Base-by-base conservation (phyloP, 1,140 invertebrate genomes). In the Pissodes strobi region DNA sequence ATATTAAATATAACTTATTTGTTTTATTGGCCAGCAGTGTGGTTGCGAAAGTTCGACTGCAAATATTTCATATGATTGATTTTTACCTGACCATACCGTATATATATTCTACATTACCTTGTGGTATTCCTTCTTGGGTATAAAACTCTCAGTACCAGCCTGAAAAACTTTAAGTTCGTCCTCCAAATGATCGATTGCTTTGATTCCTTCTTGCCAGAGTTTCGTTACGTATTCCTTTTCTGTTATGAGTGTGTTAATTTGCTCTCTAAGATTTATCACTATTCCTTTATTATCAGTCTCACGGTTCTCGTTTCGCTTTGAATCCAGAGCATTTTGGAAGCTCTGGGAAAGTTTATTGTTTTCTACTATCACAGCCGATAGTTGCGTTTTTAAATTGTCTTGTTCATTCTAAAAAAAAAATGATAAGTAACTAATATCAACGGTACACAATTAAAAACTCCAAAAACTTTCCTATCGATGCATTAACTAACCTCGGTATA, bases 161-260 rank as follows among this genome's bases (percentile, higher is more conserved):
- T 70, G 69, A 58, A 65, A 75, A 9, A 72, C 10, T 64, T 69
- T 71, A 2, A 76, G 46, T 59, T 77, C 69, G n/a, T 69, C 69
- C 64, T 77, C 76, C 17, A 77, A 60, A 39, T 63, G 55, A 43
- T 77, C 74, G 30, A 77, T 70, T 3, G 69, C 69, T 65, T 64
- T 65, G 17, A 71, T 48, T 9, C 69, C 62, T 45, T 71, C 71
- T 49, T 71, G 71, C 76, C 76, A 77, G 60, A 76, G 68, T 61
- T 74, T 70, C 2, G 71, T 61, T 2, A 69, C 59, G 18, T 67
- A 64, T 22, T 76, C 72, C 63, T 77, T 77, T 64, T 77, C 76
- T 46, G 72, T 30, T 46, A 66, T 41, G 2, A 71, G 34, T 10
- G 18, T 37, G 39, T 68, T 30, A 8, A 77, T 65, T 67, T 76